Conservation (phyloP, 2,113 vertebrate species). For the Ifrita kowaldi region DNA sequence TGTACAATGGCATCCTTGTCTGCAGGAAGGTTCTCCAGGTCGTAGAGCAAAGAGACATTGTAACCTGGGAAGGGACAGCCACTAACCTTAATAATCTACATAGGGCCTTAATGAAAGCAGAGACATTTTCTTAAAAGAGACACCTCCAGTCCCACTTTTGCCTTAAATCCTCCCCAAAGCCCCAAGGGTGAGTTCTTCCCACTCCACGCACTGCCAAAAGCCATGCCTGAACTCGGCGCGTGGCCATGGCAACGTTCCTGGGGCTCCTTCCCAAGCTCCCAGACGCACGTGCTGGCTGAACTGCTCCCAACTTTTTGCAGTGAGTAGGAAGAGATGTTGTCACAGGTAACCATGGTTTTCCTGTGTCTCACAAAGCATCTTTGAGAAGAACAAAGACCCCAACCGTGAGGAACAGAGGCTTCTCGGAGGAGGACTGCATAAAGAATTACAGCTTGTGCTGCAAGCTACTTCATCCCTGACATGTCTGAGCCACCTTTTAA, state of each 20-base stretch:
- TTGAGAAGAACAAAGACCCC: constrained; percentile 50
- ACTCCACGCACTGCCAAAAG: neutral
- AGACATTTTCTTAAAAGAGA: neutral
- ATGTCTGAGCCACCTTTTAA: neutral
- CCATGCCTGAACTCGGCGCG: fast-evolving
- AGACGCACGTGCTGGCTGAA: neutral
- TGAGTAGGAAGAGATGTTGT: constrained; percentile 62
- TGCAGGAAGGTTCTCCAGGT: constrained; percentile 89
- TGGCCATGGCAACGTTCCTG: neutral
- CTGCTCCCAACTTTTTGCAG: constrained; percentile 21
- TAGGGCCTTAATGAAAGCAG: neutral
- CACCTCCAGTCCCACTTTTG: neutral
- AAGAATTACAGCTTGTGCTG: constrained; percentile 15
- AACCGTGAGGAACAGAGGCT: neutral
- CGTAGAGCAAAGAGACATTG: constrained; percentile 87
- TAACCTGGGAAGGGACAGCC: constrained; percentile 72
- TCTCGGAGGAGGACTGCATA: neutral
- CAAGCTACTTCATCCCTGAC: neutral
- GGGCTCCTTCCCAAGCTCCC: neutral
- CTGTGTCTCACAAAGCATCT: neutral
- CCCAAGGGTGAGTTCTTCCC: neutral
- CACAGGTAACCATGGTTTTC: constrained; percentile 72
- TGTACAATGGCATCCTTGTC: constrained; percentile 88
- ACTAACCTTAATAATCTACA: neutral
- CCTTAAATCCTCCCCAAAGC: neutral